phyloP scores from a whole-genome alignment of 2,888 invertebrate genomes.

The Euzetes globulus region DNA sequence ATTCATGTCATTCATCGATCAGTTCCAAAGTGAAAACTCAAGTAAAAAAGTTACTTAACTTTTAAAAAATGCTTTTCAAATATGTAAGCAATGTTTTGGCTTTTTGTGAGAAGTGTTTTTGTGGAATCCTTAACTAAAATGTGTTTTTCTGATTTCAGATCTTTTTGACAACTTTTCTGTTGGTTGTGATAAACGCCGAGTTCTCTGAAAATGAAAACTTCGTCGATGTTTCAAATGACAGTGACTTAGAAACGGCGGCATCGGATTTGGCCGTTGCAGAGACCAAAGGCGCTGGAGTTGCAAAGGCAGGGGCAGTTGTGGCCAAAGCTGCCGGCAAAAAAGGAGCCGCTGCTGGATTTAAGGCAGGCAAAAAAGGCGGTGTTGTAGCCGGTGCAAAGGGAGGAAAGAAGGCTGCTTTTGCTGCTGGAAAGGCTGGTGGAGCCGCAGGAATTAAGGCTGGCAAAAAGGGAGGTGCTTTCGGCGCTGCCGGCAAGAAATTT shows the following conservation, averaged over 20 bases:
- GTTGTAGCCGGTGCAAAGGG: constrained; percentile 20
- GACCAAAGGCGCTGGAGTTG: neutral
- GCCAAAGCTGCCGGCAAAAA: constrained; percentile 25
- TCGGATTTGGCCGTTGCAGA: constrained; percentile 4
- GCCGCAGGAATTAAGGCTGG: constrained; percentile 8
- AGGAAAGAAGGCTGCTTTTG: constrained; percentile 9
- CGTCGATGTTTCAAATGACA: constrained; percentile 4
- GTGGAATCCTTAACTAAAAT: neutral
- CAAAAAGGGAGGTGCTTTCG: constrained; percentile 27
- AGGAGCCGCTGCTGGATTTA: constrained; percentile 2
- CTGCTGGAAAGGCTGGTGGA: constrained; percentile 26
- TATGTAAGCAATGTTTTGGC: neutral
- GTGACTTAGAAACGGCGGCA: constrained; percentile 15
- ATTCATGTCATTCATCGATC: too few relatives aligned
- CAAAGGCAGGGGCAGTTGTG: constrained; percentile 12
- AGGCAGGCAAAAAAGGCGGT: constrained; percentile 24
- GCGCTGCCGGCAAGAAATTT: constrained; percentile 32
- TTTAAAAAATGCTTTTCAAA: constrained; percentile 17
- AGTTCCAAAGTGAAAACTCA: neutral
- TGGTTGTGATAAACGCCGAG: constrained; percentile 3
- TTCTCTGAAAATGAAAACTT: neutral
- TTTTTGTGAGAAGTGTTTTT: neutral
- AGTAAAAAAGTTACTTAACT: neutral
- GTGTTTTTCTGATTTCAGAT: neutral
- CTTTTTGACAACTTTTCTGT: neutral